phyloP scores from a whole-genome alignment of 2,113 vertebrate species.

The Jacana jacana region DNA sequence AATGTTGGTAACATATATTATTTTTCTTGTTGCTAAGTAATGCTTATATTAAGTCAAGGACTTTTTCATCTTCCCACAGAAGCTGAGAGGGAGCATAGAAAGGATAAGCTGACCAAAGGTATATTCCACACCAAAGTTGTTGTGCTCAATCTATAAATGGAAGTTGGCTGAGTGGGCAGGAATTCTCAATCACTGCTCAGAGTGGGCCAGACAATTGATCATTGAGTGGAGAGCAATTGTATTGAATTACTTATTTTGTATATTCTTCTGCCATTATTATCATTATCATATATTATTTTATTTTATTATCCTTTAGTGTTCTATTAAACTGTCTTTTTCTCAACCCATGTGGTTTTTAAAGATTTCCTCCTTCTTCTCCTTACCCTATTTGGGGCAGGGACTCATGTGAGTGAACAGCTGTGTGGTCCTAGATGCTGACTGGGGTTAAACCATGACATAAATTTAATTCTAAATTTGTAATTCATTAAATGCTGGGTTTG shows the following conservation, averaged over 20 bases:
- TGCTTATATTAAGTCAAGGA: background rate
- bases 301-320: background rate
- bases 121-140: background rate
- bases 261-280: background rate
- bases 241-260: background rate
- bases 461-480: background rate
- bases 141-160: background rate
- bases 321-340: background rate
- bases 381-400: background rate
- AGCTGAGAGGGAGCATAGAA: background rate
- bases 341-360: too few species aligned
- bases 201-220: background rate
- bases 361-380: background rate
- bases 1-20: background rate
- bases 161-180: background rate
- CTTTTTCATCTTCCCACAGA: background rate
- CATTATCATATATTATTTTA: background rate
- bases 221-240: background rate
- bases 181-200: background rate
- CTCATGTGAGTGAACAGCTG: background rate
- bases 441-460: background rate
- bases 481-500: background rate
- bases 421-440: background rate
- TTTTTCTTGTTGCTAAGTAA: background rate
- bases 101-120: background rate